Evolutionary conservation across 2,797 vertebrate genomes (phyloP), one percentile per base, ranked within the genome.

Genomic region (Darevskia mixta): DNA sequence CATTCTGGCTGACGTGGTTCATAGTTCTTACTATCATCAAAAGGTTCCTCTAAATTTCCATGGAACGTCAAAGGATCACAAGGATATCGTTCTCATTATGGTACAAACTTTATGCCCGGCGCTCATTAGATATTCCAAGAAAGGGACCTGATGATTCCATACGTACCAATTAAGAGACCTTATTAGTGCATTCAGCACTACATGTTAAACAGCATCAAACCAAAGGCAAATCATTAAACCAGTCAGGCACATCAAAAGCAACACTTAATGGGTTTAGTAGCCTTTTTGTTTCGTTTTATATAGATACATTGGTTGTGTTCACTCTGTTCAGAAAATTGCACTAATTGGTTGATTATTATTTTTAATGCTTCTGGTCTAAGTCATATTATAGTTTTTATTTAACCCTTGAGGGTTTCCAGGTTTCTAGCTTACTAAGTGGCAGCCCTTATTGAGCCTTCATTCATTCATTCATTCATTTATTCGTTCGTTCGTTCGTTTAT

Each of bases 151-250:
- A 82, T 85, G 64, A 18, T 90, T 94, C 91, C 55, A 32, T 89
- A 86, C 5, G 27, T 85, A 87, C 72, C 90, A 93, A 79, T 95
- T 92, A 95, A 87, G n/a, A 49, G 73, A 71, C 32, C 61, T 93
- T 95, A 95, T 88, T 88, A 90, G 78, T 89, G 83, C 91, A 90
- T 93, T 95, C 89, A 92, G 91, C 88, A 88, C 85, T 91, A 88
- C 75, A n/a, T 66, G 27, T 83, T 93, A 90, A 73, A 92, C 84
- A 94, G 80, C 88, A 83, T 82, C 92, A 93, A 94, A 93, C 86
- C 93, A 95, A 2, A 67, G 86, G 84, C 78, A 92, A 93, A 86
- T 92, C 92, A 90, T 94, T 94, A 95, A 94, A 89, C 90, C 83
- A 87, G 89, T 92, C 90, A 72, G 61, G 86, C 73, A 92, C 88